phyloP scores from a whole-genome alignment of 2,888 invertebrate species.

The Dione vanillae region DNA sequence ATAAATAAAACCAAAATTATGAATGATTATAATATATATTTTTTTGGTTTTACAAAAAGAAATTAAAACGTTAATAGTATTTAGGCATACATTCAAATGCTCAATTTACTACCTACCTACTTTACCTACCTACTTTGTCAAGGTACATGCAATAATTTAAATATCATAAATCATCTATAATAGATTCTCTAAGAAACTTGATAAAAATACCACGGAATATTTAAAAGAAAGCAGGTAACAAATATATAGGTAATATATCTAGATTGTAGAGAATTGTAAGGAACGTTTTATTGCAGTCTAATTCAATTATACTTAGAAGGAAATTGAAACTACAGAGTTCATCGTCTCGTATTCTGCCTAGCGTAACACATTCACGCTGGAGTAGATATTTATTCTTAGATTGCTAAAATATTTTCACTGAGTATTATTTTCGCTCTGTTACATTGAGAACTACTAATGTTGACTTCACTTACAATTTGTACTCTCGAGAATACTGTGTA shows the following conservation, averaged over 20 bases:
- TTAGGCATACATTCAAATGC: too few relatives aligned
- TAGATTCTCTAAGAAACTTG: too few relatives aligned
- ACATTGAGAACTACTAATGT: not conserved
- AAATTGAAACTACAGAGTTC: conserved; percentile 67
- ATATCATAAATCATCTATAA: not conserved
- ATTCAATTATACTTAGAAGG: conserved; percentile 73
- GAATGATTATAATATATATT: too few relatives aligned
- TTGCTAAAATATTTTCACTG: not conserved
- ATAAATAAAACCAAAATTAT: too few relatives aligned
- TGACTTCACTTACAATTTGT: not conserved
- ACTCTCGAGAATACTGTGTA: not conserved
- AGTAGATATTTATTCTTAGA: conserved; percentile 12
- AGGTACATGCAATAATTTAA: not conserved
- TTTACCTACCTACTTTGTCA: not conserved
- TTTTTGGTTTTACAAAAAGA: too few relatives aligned
- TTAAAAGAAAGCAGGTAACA: not conserved
- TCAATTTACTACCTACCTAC: too few relatives aligned
- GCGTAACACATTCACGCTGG: conserved; percentile 14
- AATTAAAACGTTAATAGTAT: too few relatives aligned
- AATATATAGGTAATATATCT: not conserved
- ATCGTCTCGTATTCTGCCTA: conserved; percentile 21
- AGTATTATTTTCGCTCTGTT: not conserved
- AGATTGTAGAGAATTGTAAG: conserved; percentile 27
- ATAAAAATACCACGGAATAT: too few relatives aligned
- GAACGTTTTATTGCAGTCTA: conserved; percentile 50